Evolutionary conservation across 1,140 invertebrate genomes (phyloP).

Genomic region (Ericerus pela): DNA sequence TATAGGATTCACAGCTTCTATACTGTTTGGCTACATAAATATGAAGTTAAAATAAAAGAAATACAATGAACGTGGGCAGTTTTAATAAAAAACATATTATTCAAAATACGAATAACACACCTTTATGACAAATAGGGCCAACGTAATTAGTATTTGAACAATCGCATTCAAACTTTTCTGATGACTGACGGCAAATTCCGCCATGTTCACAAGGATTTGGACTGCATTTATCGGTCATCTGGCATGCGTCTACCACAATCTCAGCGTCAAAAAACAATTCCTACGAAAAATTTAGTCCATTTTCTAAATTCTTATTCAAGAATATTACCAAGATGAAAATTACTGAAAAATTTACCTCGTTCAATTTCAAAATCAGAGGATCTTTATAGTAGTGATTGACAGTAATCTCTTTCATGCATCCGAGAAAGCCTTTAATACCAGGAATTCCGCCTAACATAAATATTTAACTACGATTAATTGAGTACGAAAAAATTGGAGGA

Average conservation of each 20-base stretch:
- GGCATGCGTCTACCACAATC: conserved; percentile 70
- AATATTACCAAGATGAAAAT: neutral
- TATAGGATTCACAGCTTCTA: conserved; percentile 81
- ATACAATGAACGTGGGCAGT: conserved; percentile 15
- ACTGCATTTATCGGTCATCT: conserved; percentile 82
- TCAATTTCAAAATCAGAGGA: conserved; percentile 65
- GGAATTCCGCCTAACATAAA: conserved; percentile 21
- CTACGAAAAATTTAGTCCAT: conserved; percentile 4
- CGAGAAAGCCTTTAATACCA: conserved; percentile 54
- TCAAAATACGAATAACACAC: conserved; percentile 41
- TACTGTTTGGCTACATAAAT: no score
- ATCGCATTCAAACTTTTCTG: conserved; percentile 79
- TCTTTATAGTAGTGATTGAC: conserved; percentile 71
- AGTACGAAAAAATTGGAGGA: no score
- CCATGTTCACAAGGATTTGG: conserved; percentile 96
- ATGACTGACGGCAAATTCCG: conserved; percentile 78
- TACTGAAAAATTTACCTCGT: conserved; percentile 22
- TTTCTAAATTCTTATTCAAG: neutral
- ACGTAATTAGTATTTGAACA: conserved; percentile 77
- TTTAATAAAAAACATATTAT: conserved; percentile 4
- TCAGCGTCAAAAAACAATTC: conserved; percentile 61
- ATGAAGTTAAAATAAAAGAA: no score
- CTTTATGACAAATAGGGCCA: conserved; percentile 87
- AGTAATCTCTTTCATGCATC: conserved; percentile 77
- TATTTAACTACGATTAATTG: no score